Conservation (phyloP, 2,888 invertebrate species). For the Monoplex corrugatus region DNA sequence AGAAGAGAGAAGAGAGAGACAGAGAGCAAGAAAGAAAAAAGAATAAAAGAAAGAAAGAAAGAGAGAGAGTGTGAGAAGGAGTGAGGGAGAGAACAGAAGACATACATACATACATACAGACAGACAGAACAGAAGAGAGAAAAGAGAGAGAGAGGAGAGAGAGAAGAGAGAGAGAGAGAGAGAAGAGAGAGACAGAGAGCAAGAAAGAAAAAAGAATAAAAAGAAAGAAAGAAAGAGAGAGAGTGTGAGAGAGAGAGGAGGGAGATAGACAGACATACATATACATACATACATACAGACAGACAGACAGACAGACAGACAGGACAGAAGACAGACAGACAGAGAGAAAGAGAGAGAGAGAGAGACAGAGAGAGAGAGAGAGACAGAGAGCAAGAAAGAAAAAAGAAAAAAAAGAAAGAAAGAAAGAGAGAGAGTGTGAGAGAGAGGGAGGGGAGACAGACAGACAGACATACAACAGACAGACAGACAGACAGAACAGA, state of each 20-base stretch:
- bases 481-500: background rate
- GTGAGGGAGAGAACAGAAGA: background rate
- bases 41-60: background rate
- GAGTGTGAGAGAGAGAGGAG: conserved; percentile 30
- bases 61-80: background rate
- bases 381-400: background rate
- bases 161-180: background rate
- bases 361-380: background rate
- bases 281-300: too few relatives aligned
- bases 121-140: background rate
- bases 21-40: background rate
- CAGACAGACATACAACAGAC: background rate
- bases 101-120: background rate
- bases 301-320: background rate
- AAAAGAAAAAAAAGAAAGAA: too few relatives aligned
- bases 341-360: background rate
- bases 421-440: background rate
- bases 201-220: background rate
- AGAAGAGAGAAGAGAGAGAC: background rate
- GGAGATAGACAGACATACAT: background rate
- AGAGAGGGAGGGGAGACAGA: too few relatives aligned
- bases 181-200: background rate
- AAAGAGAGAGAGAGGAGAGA: conserved; percentile 10
- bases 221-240: background rate
- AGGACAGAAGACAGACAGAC: background rate